phyloP scores from a whole-genome alignment of 2,113 vertebrate genomes.

The Chionomys nivalis region DNA sequence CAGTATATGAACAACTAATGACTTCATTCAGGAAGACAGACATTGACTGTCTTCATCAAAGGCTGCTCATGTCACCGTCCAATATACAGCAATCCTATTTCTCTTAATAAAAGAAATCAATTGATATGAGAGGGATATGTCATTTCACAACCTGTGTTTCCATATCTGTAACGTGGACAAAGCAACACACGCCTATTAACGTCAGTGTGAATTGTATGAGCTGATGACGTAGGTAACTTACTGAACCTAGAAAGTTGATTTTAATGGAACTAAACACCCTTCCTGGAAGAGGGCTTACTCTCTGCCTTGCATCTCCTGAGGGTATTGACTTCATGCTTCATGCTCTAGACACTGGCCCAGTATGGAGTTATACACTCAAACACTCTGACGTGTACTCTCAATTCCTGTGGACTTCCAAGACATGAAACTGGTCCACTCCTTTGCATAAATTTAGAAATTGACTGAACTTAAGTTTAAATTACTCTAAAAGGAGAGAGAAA shows the following conservation, averaged over 20 bases:
- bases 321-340: neutral
- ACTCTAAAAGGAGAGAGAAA: neutral
- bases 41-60: neutral
- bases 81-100: neutral
- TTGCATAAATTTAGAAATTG: too few species aligned
- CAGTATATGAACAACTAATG: neutral
- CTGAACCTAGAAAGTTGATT: neutral
- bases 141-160: neutral
- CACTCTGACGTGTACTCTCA: neutral
- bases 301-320: neutral
- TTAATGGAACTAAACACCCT: neutral
- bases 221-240: neutral
- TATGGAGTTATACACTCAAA: neutral
- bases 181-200: neutral
- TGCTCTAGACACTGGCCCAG: neutral
- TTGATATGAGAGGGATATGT: too few species aligned
- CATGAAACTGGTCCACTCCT: too few species aligned
- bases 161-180: neutral
- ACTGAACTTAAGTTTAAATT: neutral
- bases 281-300: neutral
- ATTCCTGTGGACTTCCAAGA: neutral
- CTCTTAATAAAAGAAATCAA: neutral
- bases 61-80: neutral
- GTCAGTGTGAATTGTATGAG: neutral
- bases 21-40: neutral